Evolutionary conservation across 2,113 vertebrate genomes (phyloP).

Genomic region (Sapajus apella): DNA sequence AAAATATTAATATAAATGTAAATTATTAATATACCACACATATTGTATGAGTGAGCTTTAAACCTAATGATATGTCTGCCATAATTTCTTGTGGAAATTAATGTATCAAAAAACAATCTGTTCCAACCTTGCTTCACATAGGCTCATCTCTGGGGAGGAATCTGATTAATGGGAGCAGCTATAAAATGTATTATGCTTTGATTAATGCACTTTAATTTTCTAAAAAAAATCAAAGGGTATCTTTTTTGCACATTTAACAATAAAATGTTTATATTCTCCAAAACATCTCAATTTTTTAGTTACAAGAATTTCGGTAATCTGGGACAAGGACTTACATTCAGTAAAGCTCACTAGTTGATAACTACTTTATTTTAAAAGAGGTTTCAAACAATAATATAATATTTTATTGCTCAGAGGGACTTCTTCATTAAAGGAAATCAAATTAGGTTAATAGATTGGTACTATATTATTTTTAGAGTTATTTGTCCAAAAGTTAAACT

Average conservation of each 20-base stretch:
- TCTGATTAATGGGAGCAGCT: conserved; percentile 31
- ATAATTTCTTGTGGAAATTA: conserved; percentile 52
- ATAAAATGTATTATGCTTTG: not conserved
- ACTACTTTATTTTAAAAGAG: conserved; percentile 9
- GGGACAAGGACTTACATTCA: not conserved
- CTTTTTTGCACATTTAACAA: not conserved
- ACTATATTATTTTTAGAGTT: not conserved
- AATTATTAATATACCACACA: conserved; percentile 57
- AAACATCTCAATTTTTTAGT: not conserved
- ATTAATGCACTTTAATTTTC: conserved; percentile 49
- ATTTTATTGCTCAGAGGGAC: not conserved
- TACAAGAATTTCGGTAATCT: not conserved
- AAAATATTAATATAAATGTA: conserved; percentile 67
- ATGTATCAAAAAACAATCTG: not conserved
- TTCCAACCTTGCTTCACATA: conserved; percentile 30
- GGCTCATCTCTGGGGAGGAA: not conserved
- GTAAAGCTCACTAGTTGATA: not conserved
- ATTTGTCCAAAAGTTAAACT: not conserved
- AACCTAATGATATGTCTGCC: not conserved
- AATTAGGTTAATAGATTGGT: not conserved
- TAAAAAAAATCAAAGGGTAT: not conserved
- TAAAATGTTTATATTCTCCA: not conserved
- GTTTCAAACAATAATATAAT: not conserved
- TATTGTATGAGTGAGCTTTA: conserved; percentile 24
- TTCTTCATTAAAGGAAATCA: not conserved